Conservation (phyloP, 2,113 vertebrate species). For the Microtus montanus region DNA sequence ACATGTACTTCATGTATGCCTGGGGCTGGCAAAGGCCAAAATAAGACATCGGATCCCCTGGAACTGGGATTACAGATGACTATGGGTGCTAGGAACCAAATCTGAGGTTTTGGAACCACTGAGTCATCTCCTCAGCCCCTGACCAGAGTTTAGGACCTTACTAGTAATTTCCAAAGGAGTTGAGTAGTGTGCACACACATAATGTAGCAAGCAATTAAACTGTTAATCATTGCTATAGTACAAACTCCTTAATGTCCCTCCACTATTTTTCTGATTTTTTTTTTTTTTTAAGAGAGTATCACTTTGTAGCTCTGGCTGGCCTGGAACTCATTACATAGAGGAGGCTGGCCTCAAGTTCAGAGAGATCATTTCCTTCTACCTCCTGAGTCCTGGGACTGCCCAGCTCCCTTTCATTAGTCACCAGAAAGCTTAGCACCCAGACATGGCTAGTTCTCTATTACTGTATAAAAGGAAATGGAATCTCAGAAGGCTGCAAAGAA, state of each 20-base stretch:
- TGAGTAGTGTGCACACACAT: neutral
- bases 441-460: neutral
- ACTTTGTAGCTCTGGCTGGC: neutral
- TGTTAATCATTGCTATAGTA: neutral
- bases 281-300: neutral
- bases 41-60: neutral
- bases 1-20: neutral
- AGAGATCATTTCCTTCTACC: neutral
- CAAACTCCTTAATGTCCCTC: neutral
- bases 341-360: neutral
- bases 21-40: neutral
- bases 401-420: neutral
- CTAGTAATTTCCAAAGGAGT: neutral
- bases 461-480: neutral
- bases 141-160: neutral
- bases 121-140: neutral
- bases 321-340: neutral
- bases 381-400: neutral
- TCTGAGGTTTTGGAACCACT: neutral
- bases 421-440: neutral
- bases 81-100: neutral
- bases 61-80: neutral
- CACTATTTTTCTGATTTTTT: neutral
- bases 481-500: neutral
- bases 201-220: neutral